Evolutionary conservation across 2,888 invertebrate species (phyloP), one percentile per base, ranked within the genome.

Genomic region (Pyrrhosoma nymphula): DNA sequence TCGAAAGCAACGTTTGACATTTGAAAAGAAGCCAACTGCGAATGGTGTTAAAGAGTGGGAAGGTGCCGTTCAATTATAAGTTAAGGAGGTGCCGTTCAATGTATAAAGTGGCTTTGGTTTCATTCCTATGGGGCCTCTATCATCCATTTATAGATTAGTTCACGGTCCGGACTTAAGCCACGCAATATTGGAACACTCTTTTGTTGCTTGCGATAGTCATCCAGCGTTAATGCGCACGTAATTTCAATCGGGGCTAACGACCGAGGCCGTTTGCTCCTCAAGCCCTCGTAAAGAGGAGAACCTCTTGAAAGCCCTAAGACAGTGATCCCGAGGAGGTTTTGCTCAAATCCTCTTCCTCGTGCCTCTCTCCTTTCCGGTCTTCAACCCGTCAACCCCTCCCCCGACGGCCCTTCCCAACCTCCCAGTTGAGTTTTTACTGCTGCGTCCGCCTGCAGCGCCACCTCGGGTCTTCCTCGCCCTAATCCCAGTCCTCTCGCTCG

Each of bases 231-330:
- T 35, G 82, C 82, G n/a, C 30, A 82, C 82, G 82, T 82, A 30
- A 82, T 82, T 82, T 35, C 82, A 82, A 82, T 69, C 82, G 82
- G 35, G 82, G 82, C 82, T 82, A 82, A 82, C 82, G 82, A 30
- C 82, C 10, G 35, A 35, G 82, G 35, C 82, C 35, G 30, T 82
- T 82, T 82, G 0, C 82, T 82, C 35, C 82, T 82, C 35, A 35
- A 82, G 82, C 82, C 82, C 30, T 82, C 69, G 69, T 69, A 69
- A 69, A 82, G 16, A 69, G 35, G 82, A 3, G 82, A 35, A 12
- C 35, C 82, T 82, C 82, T 69, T 69, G 69, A 69, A 82, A 35
- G 26, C 35, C 82, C 35, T 6, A 82, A 35, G 82, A 26, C 82
- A 30, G 82, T 14, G 69, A 26, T 69, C 23, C 69, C 35, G 3